Base-by-base conservation (phyloP, 2,113 vertebrate genomes). In the Clarias magur region DNA sequence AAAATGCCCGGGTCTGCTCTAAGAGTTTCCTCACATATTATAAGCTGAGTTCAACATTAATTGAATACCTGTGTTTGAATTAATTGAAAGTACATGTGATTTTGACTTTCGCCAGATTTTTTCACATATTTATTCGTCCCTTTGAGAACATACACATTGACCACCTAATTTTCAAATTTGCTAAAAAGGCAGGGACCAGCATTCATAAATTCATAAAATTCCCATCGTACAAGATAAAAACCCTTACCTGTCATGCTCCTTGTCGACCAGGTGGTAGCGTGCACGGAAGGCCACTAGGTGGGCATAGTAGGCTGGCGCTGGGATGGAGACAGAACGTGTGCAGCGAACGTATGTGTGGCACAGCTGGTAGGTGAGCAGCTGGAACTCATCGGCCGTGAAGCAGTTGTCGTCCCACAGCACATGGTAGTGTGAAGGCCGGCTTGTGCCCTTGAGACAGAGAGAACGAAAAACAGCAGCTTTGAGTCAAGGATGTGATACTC, bases 341-440 rank as follows among this genome's bases (percentile, higher is more conserved):
- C 98, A 99, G 94, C 98, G 97, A 89, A 99, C 98, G 0, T 99
- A 99, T 0, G 98, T 99, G 95, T 99, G 98, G 95, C 98, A 99
- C 94, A 99, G 97, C 96, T 99, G 98, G 95, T 99, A 99, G 80
- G 98, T 99, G 57, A 99, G 96, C 87, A 99, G 95, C 96, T 99
- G 97, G 91, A 99, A 97, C 93, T 99, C 97, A n/a, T 99, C 98
- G 2, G 97, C 97, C 2, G 97, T 98, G 90, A 99, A 99, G 34
- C 97, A 97, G 95, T 99, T 99, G 92, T 99, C 98, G 91, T 99
- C 98, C 98, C 98, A 99, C 87, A 99, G 93, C 34, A 99, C 97
- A 25, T 99, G 97, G 91, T 99, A 99, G 94, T 99, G 97, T 65
- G 98, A 99, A 73, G 98, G 98, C 30, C 98, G 97, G 92, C 98